Percentiles rank a stretch among this genome's conserved stretches.
Evolutionary conservation across 23 tunicate species (phyloP).

Genomic region (Ascidia mentula): DNA sequence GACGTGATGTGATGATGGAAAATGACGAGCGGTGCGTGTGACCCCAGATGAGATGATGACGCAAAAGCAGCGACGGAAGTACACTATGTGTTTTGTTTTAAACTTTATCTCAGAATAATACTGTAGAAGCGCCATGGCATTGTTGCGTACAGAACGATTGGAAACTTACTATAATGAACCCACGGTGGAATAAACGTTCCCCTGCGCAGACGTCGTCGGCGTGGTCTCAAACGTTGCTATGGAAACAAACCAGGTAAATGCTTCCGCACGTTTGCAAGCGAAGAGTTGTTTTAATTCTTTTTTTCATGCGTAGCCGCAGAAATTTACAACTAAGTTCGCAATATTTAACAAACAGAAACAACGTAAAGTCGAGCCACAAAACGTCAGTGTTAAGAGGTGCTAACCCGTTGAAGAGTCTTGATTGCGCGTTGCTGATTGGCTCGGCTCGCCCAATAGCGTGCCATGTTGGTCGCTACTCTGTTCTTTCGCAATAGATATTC

Average conservation of each 20-base stretch:
- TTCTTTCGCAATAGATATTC: constrained; percentile 8
- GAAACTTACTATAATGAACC: constrained; percentile 58
- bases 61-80: neutral
- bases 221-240: constrained; percentile 3
- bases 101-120: no score
- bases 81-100: neutral
- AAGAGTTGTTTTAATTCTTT: no score
- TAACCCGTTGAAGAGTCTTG: constrained; percentile 29
- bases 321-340: no score
- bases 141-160: neutral
- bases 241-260: no score
- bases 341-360: no score
- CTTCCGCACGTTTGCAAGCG: no score
- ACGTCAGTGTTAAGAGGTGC: no score
- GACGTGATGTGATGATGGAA: neutral
- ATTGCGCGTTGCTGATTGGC: constrained; percentile 53
- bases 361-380: no score
- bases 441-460: constrained; percentile 62
- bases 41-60: neutral
- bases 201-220: neutral
- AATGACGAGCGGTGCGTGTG: neutral
- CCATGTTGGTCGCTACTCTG: constrained; percentile 66
- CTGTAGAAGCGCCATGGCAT: no score
- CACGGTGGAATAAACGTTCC: constrained; percentile 49
- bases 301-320: no score